A percentile compares a stretch with the other conserved stretches of the same genome.
Conservation (phyloP, 1,140 invertebrate species). For the Heliothis subflexa region DNA sequence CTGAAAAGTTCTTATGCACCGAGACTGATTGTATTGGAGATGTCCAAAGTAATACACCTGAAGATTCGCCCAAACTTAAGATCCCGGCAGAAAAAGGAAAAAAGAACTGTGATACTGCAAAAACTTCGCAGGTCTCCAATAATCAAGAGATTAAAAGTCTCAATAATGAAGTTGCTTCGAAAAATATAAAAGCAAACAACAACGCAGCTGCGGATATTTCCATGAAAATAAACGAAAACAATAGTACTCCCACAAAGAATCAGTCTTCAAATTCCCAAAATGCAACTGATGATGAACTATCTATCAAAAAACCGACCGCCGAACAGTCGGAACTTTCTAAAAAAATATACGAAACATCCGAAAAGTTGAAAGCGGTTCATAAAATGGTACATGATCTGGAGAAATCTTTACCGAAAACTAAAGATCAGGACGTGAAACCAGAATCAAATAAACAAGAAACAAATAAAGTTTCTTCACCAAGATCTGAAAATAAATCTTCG, state of each 20-base stretch:
- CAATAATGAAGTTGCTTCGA: conserved; percentile 55
- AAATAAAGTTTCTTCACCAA: conserved; percentile 71
- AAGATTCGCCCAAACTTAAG: conserved; percentile 69
- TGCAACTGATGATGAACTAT: conserved; percentile 75
- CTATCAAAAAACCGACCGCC: conserved; percentile 75
- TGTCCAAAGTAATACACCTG: conserved; percentile 66
- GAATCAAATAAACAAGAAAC: conserved; percentile 73
- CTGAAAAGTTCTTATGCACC: conserved; percentile 82
- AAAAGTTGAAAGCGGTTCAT: conserved; percentile 84
- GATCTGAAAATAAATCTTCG: conserved; percentile 77
- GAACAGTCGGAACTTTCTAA: conserved; percentile 84
- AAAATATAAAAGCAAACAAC: conserved; percentile 52
- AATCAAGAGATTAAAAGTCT: conserved; percentile 65
- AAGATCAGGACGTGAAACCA: conserved; percentile 73
- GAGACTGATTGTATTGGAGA: conserved; percentile 83
- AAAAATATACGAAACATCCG: conserved; percentile 84
- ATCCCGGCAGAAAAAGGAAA: conserved; percentile 70
- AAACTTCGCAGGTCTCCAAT: conserved; percentile 53
- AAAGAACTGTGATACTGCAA: conserved; percentile 68
- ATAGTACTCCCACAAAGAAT: conserved; percentile 53
- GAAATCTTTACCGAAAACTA: conserved; percentile 82
- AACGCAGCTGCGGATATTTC: conserved; percentile 48
- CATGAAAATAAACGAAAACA: conserved; percentile 54
- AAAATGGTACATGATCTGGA: conserved; percentile 85
- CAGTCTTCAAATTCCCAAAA: conserved; percentile 59